phyloP scores from a whole-genome alignment of 2,797 vertebrate species.

The Trachops cirrhosus region DNA sequence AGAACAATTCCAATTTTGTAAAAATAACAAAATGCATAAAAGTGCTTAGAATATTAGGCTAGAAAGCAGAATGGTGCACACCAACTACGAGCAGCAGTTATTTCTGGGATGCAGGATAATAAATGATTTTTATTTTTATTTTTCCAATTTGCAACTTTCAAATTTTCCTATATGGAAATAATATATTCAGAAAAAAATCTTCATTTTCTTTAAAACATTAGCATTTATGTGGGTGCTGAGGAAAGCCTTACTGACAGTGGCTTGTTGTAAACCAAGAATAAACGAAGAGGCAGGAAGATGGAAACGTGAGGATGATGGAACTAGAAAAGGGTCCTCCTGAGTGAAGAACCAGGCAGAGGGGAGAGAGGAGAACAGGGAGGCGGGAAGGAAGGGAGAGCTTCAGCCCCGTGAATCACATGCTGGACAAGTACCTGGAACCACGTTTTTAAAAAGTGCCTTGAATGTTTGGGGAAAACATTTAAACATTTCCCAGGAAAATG shows the following conservation, averaged over 20 bases:
- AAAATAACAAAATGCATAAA: constrained; percentile 23
- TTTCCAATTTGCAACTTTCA: neutral
- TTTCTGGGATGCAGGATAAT: neutral
- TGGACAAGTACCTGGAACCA: neutral
- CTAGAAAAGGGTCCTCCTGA: neutral
- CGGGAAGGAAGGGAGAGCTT: neutral
- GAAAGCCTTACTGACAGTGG: neutral
- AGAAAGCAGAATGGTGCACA: neutral
- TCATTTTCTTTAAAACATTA: neutral
- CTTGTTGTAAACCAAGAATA: neutral
- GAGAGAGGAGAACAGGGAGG: neutral
- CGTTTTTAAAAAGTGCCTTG: neutral
- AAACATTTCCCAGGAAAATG: neutral
- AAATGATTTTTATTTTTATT: neutral
- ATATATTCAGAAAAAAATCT: neutral
- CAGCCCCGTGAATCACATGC: neutral
- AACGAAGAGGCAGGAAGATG: neutral
- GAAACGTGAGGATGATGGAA: neutral
- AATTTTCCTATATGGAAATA: neutral
- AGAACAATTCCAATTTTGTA: neutral
- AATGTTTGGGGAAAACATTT: neutral
- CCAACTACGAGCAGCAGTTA: neutral
- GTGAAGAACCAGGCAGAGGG: too few species aligned
- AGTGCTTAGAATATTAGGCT: neutral
- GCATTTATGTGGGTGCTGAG: neutral